A percentile compares a stretch with the other conserved stretches of the same genome.
Evolutionary conservation across 2,113 vertebrate genomes (phyloP).

Genomic region (Parotia lawesii): DNA sequence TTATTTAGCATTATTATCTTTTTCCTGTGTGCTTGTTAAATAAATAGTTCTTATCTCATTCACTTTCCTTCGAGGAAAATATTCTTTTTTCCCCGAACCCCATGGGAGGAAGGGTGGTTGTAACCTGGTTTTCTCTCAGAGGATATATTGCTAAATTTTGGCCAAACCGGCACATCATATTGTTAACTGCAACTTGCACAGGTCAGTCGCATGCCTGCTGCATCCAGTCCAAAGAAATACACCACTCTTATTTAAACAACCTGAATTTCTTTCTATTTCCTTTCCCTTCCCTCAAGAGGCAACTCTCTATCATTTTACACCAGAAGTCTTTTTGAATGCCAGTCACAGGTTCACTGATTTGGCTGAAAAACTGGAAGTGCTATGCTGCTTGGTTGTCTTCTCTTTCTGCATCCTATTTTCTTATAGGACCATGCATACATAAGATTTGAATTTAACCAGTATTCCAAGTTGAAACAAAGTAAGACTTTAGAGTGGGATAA

Average conservation of each 20-base stretch:
- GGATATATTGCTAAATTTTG: too few species aligned
- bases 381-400: not conserved
- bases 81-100: too few species aligned
- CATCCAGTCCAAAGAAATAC: not conserved
- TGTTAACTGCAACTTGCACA: not conserved
- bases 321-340: not conserved
- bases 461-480: not conserved
- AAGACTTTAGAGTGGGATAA: not conserved
- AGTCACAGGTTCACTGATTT: not conserved
- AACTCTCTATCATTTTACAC: not conserved
- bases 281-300: not conserved
- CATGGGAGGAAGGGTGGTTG: too few species aligned
- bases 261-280: not conserved
- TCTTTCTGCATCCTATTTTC: not conserved
- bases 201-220: not conserved
- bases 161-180: too few species aligned
- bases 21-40: too few species aligned
- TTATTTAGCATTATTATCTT: too few species aligned
- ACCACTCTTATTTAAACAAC: not conserved
- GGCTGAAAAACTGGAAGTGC: not conserved
- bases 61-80: too few species aligned
- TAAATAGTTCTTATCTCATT: too few species aligned
- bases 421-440: not conserved
- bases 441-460: not conserved
- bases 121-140: too few species aligned